Base-by-base conservation (phyloP, 2,888 invertebrate species). In the Cerceris rybyensis region DNA sequence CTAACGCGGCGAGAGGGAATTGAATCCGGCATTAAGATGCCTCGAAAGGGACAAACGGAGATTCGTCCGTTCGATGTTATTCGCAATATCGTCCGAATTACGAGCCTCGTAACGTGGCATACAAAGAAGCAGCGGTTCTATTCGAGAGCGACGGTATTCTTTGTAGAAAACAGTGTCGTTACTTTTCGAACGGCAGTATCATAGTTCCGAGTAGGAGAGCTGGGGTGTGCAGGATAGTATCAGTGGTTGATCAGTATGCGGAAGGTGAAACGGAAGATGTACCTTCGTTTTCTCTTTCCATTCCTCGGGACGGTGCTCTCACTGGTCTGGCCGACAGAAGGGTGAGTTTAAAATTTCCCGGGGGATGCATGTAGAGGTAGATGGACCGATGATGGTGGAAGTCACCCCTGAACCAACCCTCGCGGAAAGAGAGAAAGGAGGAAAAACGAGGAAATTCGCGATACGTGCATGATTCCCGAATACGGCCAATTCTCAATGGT, bases 271-370 rank as follows among this genome's bases (percentile, higher is more conserved):
- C 65, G 65, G 58, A 72, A 69, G 70, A 83, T 52, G 71, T 72
- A 68, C 58, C 71, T 28, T 66, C 50, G 55, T 14, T 13, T 41
- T 16, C 17, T 41, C 65, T 59, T 17, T 57, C 64, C 63, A 11
- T 46, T 57, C 17, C 9, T 50, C 17, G 67, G 59, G 9, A 17
- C 55, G 17, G 39, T n/a, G 50, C 66, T 72, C 57, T 59, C 52
- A 43, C 67, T 41, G 41, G 39, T 39, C 46, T 16, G 41, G 78
- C 49, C 13, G n/a, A 54, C 57, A 50, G 63, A 55, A 61, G 63
- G 46, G 78, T 70, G 74, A 74, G 85, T 84, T 84, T 85, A 84
- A 84, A 84, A 84, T 84, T 84, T 84, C 85, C 85, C 84, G 85
- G 17, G 84, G 80, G 84, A 84, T 71, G 54, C 50, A 52, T 43